Percentiles rank a stretch among this genome's conserved stretches.
Conservation (phyloP, 2,113 vertebrate species). For the Pedetes capensis region DNA sequence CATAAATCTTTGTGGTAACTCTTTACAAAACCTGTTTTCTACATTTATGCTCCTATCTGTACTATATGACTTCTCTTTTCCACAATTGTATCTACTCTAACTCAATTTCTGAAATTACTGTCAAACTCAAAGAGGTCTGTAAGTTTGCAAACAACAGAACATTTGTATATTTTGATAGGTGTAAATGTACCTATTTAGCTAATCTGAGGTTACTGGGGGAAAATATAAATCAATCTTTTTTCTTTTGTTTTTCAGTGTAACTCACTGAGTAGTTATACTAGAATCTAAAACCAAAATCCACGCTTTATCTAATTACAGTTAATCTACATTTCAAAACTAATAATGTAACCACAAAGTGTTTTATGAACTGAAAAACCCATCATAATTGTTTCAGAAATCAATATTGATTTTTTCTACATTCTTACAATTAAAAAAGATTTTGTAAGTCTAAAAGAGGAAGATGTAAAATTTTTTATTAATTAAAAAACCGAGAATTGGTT, state of each 20-base stretch:
- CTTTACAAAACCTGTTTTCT: background rate
- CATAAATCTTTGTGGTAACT: background rate
- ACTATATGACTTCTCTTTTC: background rate
- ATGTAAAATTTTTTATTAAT: background rate
- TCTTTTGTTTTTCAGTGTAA: background rate
- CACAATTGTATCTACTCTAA: background rate
- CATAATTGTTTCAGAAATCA: conserved; percentile 15
- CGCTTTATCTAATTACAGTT: background rate
- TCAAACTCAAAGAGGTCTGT: background rate
- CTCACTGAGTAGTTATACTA: background rate
- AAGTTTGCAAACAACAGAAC: background rate
- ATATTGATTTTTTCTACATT: background rate
- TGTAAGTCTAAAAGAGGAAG: background rate
- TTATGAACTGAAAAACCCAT: background rate
- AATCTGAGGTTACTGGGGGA: background rate
- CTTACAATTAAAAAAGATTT: background rate
- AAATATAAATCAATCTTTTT: background rate
- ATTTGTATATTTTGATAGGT: background rate
- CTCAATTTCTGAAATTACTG: background rate
- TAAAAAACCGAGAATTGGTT: background rate
- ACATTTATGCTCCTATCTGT: background rate
- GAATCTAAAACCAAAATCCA: background rate
- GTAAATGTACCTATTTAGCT: background rate
- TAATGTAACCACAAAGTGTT: background rate
- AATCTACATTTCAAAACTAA: background rate